phyloP scores from a whole-genome alignment of 2,888 invertebrate genomes.

The Drosophila neonasuta region DNA sequence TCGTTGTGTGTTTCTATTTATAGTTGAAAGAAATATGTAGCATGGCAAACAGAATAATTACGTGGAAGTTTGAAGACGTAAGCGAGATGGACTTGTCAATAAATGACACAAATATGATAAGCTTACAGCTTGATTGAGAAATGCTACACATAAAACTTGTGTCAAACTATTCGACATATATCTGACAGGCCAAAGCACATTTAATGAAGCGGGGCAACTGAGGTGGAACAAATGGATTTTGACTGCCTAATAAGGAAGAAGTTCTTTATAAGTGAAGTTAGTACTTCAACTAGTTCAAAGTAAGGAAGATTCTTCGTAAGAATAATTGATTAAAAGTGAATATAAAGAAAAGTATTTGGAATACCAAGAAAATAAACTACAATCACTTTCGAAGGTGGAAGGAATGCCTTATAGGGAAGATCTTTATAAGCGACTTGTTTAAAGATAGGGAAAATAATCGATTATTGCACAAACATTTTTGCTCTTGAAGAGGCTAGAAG shows the following conservation, averaged over 20 bases:
- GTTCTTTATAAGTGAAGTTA: no score
- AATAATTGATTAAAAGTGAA: no score
- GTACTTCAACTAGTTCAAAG: neutral
- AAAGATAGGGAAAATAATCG: no score
- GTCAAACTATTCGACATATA: neutral
- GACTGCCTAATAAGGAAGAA: neutral
- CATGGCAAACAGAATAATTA: neutral
- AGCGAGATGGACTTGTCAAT: neutral
- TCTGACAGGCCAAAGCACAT: neutral
- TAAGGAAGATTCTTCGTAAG: no score
- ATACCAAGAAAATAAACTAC: no score
- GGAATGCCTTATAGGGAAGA: no score
- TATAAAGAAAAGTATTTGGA: no score
- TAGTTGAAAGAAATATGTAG: neutral
- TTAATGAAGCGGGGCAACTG: neutral
- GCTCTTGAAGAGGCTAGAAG: no score
- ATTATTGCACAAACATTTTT: no score
- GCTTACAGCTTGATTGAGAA: neutral
- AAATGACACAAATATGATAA: neutral
- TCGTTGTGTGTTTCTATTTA: neutral
- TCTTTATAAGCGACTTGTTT: no score
- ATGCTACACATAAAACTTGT: neutral
- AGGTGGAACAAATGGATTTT: neutral
- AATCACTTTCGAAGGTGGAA: no score
- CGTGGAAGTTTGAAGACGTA: neutral